phyloP scores from a whole-genome alignment of 2,797 vertebrate species.

The Alauda arvensis region DNA sequence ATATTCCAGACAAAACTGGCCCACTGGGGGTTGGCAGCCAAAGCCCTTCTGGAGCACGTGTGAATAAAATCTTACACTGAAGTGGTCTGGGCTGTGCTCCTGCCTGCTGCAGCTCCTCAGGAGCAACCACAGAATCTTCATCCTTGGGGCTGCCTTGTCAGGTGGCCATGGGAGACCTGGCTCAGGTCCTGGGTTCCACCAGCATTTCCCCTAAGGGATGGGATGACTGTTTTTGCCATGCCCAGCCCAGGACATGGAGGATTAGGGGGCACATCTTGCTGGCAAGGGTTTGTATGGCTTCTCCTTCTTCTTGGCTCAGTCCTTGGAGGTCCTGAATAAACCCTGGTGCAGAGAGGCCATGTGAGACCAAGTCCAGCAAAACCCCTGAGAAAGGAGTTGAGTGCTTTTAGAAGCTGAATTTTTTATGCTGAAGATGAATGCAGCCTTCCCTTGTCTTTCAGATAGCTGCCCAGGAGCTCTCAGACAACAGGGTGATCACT shows the following conservation, averaged over 20 bases:
- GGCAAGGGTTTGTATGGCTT: not conserved
- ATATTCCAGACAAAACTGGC: slow-evolving; percentile 19
- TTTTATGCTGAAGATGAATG: not conserved
- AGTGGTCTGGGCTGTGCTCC: not conserved
- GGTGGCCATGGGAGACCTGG: accelerated
- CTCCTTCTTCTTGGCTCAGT: not conserved
- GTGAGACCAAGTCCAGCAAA: not conserved
- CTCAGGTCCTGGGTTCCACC: not conserved
- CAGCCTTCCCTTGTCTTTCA: slow-evolving; percentile 59
- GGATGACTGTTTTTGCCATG: not conserved
- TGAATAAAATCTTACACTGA: not conserved
- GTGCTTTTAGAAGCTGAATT: not conserved
- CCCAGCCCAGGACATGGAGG: not conserved
- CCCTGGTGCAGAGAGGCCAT: not conserved
- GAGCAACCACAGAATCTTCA: not conserved
- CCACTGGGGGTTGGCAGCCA: not conserved
- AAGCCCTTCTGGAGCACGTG: not conserved
- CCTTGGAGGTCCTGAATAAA: not conserved
- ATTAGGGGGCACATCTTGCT: not conserved
- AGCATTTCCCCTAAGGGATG: not conserved
- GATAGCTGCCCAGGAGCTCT: slow-evolving; percentile 96
- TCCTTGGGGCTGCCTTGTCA: accelerated
- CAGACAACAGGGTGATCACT: slow-evolving; percentile 96
- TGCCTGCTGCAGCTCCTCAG: not conserved
- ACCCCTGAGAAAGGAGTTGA: not conserved